These are phyloP conservation scores for Drosophila diplacantha DNA, from an alignment of 2,888 invertebrate genomes.

Conservation along the genomic window DNA sequence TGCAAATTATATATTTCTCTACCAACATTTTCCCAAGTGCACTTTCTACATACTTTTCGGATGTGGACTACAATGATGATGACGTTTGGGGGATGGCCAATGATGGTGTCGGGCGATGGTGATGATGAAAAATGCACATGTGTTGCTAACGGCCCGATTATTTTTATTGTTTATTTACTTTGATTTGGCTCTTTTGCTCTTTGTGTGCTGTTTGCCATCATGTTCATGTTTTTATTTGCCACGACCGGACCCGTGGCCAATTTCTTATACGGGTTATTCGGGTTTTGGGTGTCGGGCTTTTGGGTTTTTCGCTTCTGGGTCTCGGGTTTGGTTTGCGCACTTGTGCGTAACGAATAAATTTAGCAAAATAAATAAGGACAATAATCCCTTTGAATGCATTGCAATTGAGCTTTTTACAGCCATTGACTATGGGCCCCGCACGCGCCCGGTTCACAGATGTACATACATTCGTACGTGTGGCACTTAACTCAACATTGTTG, in stretches of 20 bases:
- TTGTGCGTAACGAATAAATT: conserved; percentile 73
- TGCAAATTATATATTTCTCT: background rate
- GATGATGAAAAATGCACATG: conserved; percentile 69
- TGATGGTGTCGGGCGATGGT: conserved; percentile 24
- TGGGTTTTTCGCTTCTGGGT: conserved; percentile 19
- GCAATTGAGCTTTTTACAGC: conserved; percentile 71
- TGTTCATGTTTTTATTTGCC: conserved; percentile 62
- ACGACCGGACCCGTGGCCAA: conserved; percentile 32
- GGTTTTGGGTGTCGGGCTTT: conserved; percentile 13
- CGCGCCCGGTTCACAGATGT: conserved; percentile 5
- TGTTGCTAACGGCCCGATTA: conserved; percentile 70
- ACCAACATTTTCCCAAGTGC: conserved; percentile 3
- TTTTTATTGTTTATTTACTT: conserved; percentile 73
- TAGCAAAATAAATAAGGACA: conserved; percentile 73
- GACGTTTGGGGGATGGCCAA: conserved; percentile 14
- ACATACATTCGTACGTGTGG: conserved; percentile 37
- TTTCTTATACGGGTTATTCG: conserved; percentile 15
- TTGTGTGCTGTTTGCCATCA: conserved; percentile 45
- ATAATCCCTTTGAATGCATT: conserved; percentile 72
- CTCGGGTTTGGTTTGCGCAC: conserved; percentile 57
- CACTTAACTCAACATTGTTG: conserved; percentile 58
- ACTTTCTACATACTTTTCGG: conserved; percentile 1
- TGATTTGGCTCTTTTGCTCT: conserved; percentile 54
- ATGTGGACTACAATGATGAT: conserved; percentile 18
- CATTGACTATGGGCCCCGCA: conserved; percentile 42